These are phyloP conservation scores for Contarinia nasturtii DNA, from an alignment of 1,140 invertebrate genomes.

Conservation along the genomic window DNA sequence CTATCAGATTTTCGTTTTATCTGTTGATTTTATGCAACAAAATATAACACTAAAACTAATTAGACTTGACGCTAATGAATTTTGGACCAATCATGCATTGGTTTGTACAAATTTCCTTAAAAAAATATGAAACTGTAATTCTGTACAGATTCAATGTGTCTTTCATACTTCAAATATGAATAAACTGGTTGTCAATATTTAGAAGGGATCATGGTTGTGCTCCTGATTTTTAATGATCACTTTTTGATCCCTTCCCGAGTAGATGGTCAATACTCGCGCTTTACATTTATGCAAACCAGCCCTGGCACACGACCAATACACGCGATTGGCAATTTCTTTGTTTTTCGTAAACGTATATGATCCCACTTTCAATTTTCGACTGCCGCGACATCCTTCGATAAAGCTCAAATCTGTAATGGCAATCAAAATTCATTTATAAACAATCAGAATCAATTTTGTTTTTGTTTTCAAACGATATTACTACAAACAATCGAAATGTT, in stretches of 20 bases:
- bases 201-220: constrained; percentile 24
- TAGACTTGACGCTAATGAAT: too few relatives aligned
- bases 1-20: too few relatives aligned
- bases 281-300: constrained; percentile 23
- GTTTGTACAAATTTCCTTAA: too few relatives aligned
- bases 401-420: constrained; percentile 11
- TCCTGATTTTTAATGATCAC: constrained; percentile 19
- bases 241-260: constrained; percentile 10
- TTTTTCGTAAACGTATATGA: constrained; percentile 21
- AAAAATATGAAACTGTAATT: too few relatives aligned
- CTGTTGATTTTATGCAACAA: too few relatives aligned
- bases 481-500: too few relatives aligned
- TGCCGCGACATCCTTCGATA: constrained; percentile 22
- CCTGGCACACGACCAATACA: constrained; percentile 23
- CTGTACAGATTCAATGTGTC: too few relatives aligned
- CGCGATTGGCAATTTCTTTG: constrained; percentile 17
- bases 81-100: too few relatives aligned
- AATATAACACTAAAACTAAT: too few relatives aligned
- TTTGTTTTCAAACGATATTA: too few relatives aligned
- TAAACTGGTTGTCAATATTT: constrained; percentile 4
- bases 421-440: background rate
- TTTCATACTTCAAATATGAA: too few relatives aligned
- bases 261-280: constrained; percentile 19
- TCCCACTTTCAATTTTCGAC: constrained; percentile 22
- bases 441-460: background rate